phyloP scores from a whole-genome alignment of 2,797 vertebrate genomes.

The Astyanax mexicanus region DNA sequence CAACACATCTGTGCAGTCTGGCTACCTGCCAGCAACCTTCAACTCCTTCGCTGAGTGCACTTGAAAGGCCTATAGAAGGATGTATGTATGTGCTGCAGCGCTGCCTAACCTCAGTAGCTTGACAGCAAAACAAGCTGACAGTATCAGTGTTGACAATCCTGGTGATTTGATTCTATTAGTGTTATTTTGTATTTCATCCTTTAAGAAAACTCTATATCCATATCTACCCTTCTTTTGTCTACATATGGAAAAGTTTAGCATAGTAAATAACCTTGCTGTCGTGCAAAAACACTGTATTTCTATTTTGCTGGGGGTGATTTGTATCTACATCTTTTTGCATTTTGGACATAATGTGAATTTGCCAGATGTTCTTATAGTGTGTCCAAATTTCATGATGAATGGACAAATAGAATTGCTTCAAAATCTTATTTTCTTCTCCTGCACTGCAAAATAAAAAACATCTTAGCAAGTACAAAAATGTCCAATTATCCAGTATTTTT shows the following conservation, averaged over 20 bases:
- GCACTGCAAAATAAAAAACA: too few species aligned
- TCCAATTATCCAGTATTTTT: too few species aligned
- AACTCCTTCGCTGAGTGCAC: neutral
- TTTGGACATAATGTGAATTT: too few species aligned
- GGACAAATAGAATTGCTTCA: too few species aligned
- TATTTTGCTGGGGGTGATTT: too few species aligned
- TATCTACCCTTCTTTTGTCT: neutral
- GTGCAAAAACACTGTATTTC: too few species aligned
- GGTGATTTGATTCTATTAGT: neutral
- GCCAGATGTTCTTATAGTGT: neutral
- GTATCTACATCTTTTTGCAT: too few species aligned
- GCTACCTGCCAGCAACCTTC: constrained; percentile 57
- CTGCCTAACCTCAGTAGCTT: neutral
- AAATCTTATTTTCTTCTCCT: too few species aligned
- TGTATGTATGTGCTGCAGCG: neutral
- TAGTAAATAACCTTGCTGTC: too few species aligned
- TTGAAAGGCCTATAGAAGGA: neutral
- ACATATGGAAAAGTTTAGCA: neutral
- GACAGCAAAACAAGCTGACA: too few species aligned
- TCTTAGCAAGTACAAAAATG: too few species aligned
- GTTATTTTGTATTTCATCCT: neutral
- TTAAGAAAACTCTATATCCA: neutral
- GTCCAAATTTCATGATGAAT: neutral
- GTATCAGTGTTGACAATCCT: neutral
- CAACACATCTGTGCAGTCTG: constrained; percentile 57